These are phyloP conservation scores for Carcina quercana DNA, from an alignment of 2,888 invertebrate genomes.

Conservation along the genomic window DNA sequence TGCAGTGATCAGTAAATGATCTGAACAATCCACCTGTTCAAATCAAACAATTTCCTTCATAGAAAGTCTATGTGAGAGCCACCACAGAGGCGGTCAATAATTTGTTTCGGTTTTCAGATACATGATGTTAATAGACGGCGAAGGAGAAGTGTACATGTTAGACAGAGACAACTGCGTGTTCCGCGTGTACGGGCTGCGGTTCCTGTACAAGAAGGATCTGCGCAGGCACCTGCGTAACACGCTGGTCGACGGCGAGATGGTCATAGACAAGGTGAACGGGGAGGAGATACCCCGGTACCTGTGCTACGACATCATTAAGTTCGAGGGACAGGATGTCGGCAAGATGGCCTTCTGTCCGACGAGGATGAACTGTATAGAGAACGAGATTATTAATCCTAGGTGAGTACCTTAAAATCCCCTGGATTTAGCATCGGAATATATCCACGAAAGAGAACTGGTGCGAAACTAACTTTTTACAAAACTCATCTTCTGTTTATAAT, in stretches of 20 bases:
- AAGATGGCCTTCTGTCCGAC: conserved; percentile 83
- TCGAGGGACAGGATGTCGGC: conserved; percentile 86
- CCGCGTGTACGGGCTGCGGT: conserved; percentile 85
- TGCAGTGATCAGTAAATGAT: too few species aligned
- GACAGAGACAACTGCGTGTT: conserved; percentile 97
- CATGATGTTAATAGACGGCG: conserved; percentile 95
- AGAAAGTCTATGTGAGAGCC: not conserved
- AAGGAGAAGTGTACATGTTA: conserved; percentile 91
- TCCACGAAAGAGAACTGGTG: too few species aligned
- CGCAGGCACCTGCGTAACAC: conserved; percentile 84
- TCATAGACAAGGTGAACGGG: conserved; percentile 88
- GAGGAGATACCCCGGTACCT: conserved; percentile 89
- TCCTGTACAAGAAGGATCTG: conserved; percentile 84
- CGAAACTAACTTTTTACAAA: too few species aligned
- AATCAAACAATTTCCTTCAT: not conserved
- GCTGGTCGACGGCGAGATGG: conserved; percentile 97
- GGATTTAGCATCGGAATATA: too few species aligned
- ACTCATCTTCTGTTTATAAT: too few species aligned
- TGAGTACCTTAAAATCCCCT: too few species aligned
- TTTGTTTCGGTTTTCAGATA: conserved; percentile 81
- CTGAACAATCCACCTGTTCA: too few species aligned
- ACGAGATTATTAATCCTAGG: conserved; percentile 79
- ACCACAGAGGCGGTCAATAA: not conserved
- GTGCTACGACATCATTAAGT: conserved; percentile 94
- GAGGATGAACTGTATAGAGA: conserved; percentile 84